Evolutionary conservation across 1,140 invertebrate genomes (phyloP).

Genomic region (Drosophila rufa): DNA sequence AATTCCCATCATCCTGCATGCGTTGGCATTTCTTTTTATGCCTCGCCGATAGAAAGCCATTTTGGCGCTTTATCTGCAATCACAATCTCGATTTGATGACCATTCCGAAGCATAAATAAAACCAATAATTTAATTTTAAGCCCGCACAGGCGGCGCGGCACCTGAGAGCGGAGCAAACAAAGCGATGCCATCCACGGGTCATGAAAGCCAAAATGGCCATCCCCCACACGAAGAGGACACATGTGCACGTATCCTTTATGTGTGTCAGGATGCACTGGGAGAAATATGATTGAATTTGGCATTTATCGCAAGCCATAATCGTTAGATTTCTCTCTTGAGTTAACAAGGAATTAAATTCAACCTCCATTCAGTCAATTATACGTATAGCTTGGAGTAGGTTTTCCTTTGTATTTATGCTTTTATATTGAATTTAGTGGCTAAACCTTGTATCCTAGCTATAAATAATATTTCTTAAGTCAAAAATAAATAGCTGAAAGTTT

Average conservation of each 20-base stretch:
- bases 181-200: constrained; percentile 45
- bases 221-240: constrained; percentile 16
- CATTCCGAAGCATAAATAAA: constrained; percentile 77
- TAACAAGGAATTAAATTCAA: neutral
- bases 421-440: neutral
- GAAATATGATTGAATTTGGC: neutral
- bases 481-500: no score
- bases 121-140: constrained; percentile 79
- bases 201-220: constrained; percentile 59
- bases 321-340: neutral
- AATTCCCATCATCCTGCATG: neutral
- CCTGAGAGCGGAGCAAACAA: constrained; percentile 32
- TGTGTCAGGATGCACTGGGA: constrained; percentile 8
- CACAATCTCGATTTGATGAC: constrained; percentile 71
- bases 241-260: constrained; percentile 20
- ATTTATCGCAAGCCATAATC: neutral
- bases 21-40: constrained; percentile 7
- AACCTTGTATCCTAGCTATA: neutral
- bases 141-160: constrained; percentile 46
- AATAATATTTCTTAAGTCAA: no score
- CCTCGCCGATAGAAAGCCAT: constrained; percentile 18
- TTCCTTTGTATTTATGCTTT: no score
- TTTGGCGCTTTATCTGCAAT: constrained; percentile 51
- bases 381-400: no score
- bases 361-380: neutral